Percentiles rank a stretch among this genome's conserved stretches.
These are phyloP conservation scores for Oeneis ivallda DNA, from an alignment of 2,888 invertebrate species.

Conservation along the genomic window DNA sequence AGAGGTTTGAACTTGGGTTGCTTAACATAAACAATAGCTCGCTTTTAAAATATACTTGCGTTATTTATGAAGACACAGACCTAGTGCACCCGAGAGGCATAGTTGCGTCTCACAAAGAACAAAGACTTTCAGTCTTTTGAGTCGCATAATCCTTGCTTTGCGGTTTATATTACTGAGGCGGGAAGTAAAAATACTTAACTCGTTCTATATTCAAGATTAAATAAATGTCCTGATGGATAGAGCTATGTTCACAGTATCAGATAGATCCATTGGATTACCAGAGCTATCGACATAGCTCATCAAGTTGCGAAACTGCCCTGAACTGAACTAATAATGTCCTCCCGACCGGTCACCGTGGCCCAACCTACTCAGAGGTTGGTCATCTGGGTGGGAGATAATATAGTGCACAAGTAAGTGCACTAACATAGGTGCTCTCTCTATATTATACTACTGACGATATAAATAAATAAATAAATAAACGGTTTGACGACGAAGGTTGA, in stretches of 20 bases:
- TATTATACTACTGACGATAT: no score
- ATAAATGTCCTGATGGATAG: background rate
- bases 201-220: background rate
- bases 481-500: no score
- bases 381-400: no score
- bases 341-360: no score
- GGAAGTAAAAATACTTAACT: slow-evolving; percentile 1
- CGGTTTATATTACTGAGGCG: background rate
- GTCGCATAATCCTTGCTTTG: slow-evolving; percentile 11
- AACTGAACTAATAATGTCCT: no score
- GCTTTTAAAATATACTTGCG: slow-evolving; percentile 1
- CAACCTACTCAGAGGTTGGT: no score
- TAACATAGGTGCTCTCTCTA: no score
- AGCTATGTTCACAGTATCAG: background rate
- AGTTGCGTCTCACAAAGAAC: background rate
- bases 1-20: background rate
- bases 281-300: no score
- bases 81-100: slow-evolving; percentile 10
- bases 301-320: no score
- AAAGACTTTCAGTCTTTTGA: slow-evolving; percentile 11
- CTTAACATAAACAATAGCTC: background rate
- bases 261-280: no score
- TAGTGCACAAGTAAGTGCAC: no score
- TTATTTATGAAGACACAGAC: slow-evolving; percentile 10
- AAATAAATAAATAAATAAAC: no score